Evolutionary conservation across 2,113 vertebrate species (phyloP).

Genomic region (Ceyx cyanopectus): DNA sequence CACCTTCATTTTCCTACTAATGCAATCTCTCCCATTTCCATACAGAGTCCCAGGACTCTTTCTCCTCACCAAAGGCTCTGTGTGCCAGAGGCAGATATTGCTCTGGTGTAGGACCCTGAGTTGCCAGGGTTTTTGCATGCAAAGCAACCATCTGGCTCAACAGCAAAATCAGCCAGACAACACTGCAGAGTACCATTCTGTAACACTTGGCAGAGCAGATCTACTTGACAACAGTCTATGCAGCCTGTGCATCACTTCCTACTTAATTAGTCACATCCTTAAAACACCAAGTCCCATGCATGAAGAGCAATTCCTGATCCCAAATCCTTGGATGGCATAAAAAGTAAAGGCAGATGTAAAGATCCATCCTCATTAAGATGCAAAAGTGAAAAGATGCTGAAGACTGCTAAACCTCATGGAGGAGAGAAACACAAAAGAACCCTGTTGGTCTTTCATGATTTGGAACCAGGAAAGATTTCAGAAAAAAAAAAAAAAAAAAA

Average conservation of each 20-base stretch:
- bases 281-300: not conserved
- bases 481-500: not conserved
- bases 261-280: not conserved
- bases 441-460: not conserved
- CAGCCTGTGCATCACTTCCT: not conserved
- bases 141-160: not conserved
- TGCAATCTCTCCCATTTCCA: accelerated
- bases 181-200: not conserved
- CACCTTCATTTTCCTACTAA: not conserved
- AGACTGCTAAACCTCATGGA: not conserved
- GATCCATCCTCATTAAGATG: not conserved
- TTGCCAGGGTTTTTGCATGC: not conserved
- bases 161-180: not conserved
- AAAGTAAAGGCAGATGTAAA: not conserved
- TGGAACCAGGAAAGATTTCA: not conserved
- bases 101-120: not conserved
- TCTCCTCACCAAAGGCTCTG: not conserved
- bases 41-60: not conserved
- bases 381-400: not conserved
- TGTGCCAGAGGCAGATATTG: not conserved
- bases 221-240: not conserved
- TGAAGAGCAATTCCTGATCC: not conserved
- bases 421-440: not conserved
- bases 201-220: not conserved
- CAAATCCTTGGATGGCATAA: not conserved